phyloP scores from a whole-genome alignment of 1,140 invertebrate genomes.

The Augochlora pura region DNA sequence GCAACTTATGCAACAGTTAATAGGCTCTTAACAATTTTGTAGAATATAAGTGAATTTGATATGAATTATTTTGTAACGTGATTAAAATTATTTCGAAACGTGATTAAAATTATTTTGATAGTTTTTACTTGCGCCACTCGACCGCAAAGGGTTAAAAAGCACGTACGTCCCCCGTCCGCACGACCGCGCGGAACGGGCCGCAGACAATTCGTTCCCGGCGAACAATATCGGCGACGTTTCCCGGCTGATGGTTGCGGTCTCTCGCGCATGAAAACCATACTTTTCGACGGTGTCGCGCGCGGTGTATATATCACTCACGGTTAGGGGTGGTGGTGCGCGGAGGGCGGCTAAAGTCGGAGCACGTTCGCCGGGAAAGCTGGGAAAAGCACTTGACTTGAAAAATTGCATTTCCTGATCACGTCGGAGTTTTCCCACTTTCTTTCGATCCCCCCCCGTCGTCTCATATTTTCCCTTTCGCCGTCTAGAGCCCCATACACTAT shows the following conservation, averaged over 20 bases:
- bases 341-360: constrained; percentile 31
- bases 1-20: too few relatives aligned
- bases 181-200: background rate
- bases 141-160: too few relatives aligned
- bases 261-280: background rate
- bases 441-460: background rate
- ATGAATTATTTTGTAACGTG: too few relatives aligned
- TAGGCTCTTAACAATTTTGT: too few relatives aligned
- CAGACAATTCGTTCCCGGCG: background rate
- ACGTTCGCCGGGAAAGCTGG: constrained; percentile 56
- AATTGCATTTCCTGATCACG: constrained; percentile 43
- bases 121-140: too few relatives aligned
- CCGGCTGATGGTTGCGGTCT: background rate
- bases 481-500: background rate
- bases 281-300: background rate
- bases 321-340: background rate
- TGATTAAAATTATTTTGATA: too few relatives aligned
- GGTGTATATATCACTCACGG: background rate
- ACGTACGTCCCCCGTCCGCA: background rate
- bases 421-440: constrained; percentile 23
- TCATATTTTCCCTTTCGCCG: constrained; percentile 17
- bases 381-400: constrained; percentile 56
- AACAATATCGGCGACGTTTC: background rate
- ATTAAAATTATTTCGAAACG: too few relatives aligned
- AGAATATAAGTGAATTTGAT: too few relatives aligned